Evolutionary conservation across 2,797 vertebrate species (phyloP), one percentile per base, ranked within the genome.

Genomic region (Acipenser ruthenus): DNA sequence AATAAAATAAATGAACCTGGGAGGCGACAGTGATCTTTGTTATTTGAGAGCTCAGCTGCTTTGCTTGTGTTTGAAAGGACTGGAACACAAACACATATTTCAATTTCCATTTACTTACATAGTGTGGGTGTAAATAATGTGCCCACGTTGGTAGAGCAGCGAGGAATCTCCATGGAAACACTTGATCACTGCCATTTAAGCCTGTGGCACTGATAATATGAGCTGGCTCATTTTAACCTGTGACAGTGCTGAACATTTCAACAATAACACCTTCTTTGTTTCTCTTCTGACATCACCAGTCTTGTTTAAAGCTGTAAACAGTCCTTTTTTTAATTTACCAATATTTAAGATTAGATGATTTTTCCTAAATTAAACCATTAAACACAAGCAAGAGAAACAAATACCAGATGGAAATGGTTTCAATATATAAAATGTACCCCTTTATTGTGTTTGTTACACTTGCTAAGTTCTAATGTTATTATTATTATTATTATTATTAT

Each of bases 121-220:
- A 69, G 70, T 53, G 75, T 81, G 77, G 76, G 79, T 72, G 71
- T 82, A 81, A 81, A 77, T 82, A 80, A 79, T 69, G 68, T 75
- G 74, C 78, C 68, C 74, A 72, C 73, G 72, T 81, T 80, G 75
- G 63, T 59, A 71, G 70, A 77, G 72, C 73, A 76, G 76, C 55
- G 66, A 74, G 72, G 67, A 6, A 76, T 88, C 81, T 79, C 87
- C 84, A 87, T 86, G 84, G 88, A 82, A 90, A 91, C 80, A 63
- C 72, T 78, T 82, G 81, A 78, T 82, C 64, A 0, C 68, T 85
- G 82, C 82, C 78, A 80, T 83, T 83, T 84, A 79, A 80, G 74
- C 74, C 81, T 73, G 71, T 66, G 61, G 68, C 60, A 71, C 62
- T 2, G 63, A 76, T 80, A 77, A 79, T 64, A 69, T 60, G 72